phyloP scores from a whole-genome alignment of 2,888 invertebrate genomes.

The Pyralis farinalis region DNA sequence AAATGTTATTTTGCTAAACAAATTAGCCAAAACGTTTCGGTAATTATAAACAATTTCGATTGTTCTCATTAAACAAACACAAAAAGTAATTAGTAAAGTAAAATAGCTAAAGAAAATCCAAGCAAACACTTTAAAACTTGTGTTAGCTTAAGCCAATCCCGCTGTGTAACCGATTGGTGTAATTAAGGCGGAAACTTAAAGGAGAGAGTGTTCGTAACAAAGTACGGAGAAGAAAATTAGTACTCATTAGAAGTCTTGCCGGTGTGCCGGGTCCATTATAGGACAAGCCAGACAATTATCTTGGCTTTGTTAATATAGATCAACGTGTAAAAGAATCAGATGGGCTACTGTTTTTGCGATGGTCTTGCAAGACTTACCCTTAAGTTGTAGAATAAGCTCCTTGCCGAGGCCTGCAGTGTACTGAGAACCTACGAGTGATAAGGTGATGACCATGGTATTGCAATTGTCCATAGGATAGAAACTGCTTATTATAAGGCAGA shows the following conservation, averaged over 20 bases:
- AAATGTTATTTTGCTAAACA: no score
- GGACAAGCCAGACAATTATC: not conserved
- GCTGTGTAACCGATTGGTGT: not conserved
- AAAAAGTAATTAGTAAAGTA: constrained; percentile 3
- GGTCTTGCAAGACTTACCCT: no score
- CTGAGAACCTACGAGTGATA: no score
- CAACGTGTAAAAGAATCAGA: not conserved
- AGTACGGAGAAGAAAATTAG: not conserved
- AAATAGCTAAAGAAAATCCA: constrained; percentile 1
- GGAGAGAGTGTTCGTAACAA: not conserved
- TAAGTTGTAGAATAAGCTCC: no score
- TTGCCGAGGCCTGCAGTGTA: no score
- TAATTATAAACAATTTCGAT: no score
- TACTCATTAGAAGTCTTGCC: constrained; percentile 4
- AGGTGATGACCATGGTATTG: no score
- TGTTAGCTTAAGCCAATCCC: constrained; percentile 1
- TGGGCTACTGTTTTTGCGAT: no score
- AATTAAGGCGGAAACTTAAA: constrained; percentile 2
- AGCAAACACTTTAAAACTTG: not conserved
- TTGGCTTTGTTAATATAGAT: not conserved
- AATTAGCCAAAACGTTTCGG: no score
- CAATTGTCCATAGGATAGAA: no score
- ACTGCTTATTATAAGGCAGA: no score
- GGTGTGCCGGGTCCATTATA: not conserved
- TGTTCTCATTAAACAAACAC: no score